A percentile compares a stretch with the other conserved stretches of the same genome.
phyloP scores from a whole-genome alignment of 2,888 invertebrate genomes.

The Teinopalpus imperialis region DNA sequence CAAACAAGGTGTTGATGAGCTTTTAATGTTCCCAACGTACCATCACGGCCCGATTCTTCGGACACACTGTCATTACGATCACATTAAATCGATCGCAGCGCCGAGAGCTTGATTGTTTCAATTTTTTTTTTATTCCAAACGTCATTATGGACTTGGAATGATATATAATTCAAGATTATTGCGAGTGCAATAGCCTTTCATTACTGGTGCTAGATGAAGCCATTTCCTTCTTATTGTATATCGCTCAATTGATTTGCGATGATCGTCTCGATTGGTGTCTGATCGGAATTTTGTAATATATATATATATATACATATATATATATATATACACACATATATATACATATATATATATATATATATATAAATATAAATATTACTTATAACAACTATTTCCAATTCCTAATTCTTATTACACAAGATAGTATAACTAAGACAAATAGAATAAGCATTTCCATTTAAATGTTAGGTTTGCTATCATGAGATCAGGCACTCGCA shows the following conservation, averaged over 20 bases:
- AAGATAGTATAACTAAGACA: too few species aligned
- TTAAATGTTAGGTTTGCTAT: constrained; percentile 7
- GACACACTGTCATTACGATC: constrained; percentile 33
- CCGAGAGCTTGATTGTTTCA: constrained; percentile 31
- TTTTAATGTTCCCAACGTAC: constrained; percentile 40
- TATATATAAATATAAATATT: too few species aligned
- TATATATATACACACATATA: too few species aligned
- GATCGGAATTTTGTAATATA: too few species aligned
- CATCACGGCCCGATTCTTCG: constrained; percentile 26
- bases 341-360: too few species aligned
- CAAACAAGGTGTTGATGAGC: constrained; percentile 42
- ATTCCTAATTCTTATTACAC: too few species aligned
- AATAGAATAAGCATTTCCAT: constrained; percentile 13
- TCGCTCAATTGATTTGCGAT: constrained; percentile 2
- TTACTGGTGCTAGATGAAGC: constrained; percentile 18
- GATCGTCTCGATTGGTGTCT: too few species aligned
- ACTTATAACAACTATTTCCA: too few species aligned
- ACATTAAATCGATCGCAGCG: constrained; percentile 38
- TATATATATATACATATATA: too few species aligned
- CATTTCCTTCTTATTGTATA: constrained; percentile 11
- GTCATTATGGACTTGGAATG: constrained; percentile 21
- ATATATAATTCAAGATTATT: constrained; percentile 19
- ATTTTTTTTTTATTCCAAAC: constrained; percentile 17
- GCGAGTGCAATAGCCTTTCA: constrained; percentile 18
- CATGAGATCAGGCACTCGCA: constrained; percentile 3